A percentile compares a stretch with the other conserved stretches of the same genome.
Evolutionary conservation across 2,113 vertebrate genomes (phyloP).

Genomic region (Periophthalmodon schlosseri): DNA sequence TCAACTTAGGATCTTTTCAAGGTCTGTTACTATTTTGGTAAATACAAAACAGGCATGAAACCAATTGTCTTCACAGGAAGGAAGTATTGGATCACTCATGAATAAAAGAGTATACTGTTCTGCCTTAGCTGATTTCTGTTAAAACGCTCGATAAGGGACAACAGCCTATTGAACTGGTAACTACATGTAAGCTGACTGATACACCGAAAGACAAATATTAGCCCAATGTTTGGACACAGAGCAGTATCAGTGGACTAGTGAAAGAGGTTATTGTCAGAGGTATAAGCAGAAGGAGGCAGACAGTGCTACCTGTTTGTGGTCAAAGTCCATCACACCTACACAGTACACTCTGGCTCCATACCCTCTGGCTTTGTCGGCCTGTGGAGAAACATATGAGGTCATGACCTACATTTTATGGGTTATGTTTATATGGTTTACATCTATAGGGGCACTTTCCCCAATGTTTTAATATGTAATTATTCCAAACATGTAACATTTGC

Average conservation of each 20-base stretch:
- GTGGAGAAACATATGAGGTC: neutral
- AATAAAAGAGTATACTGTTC: constrained; percentile 11
- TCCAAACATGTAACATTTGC: neutral
- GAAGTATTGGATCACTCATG: constrained; percentile 12
- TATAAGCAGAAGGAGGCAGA: neutral
- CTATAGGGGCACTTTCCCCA: neutral
- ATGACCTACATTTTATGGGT: neutral
- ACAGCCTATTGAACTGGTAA: constrained; percentile 7
- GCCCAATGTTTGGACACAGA: constrained; percentile 25
- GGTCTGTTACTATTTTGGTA: neutral
- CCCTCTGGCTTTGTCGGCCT: constrained; percentile 84
- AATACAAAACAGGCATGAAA: constrained; percentile 11
- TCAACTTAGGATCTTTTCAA: constrained; percentile 1
- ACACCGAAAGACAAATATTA: constrained; percentile 45
- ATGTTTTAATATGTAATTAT: neutral
- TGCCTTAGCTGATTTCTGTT: constrained; percentile 5
- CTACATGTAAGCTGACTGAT: neutral
- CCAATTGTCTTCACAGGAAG: constrained; percentile 22
- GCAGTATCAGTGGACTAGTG: constrained; percentile 24
- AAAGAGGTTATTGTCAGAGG: constrained; percentile 5
- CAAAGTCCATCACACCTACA: constrained; percentile 92
- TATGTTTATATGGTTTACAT: neutral
- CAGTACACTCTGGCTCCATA: constrained; percentile 94
- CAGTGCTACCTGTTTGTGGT: constrained; percentile 86
- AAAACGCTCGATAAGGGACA: constrained; percentile 14